phyloP scores from a whole-genome alignment of 2,113 vertebrate species.

The Elephas maximus region DNA sequence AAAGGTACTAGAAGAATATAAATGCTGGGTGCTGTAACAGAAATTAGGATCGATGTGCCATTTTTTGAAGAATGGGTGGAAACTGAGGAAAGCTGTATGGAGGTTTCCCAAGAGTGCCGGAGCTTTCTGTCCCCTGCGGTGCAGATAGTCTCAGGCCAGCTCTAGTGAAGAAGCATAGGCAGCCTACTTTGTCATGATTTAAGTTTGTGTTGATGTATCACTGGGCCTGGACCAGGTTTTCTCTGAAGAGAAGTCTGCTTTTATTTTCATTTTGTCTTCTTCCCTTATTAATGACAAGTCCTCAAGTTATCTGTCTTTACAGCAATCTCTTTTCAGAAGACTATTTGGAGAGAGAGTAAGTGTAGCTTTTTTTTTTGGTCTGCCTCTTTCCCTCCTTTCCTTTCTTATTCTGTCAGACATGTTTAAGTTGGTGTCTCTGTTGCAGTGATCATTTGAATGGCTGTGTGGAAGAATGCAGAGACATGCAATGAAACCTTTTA shows the following conservation, averaged over 20 bases:
- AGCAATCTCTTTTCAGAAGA: conserved; percentile 55
- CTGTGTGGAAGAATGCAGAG: background rate
- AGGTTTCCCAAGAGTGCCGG: background rate
- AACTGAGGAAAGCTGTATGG: background rate
- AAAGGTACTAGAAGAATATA: background rate
- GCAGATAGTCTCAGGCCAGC: background rate
- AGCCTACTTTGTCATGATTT: background rate
- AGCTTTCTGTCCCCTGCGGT: background rate
- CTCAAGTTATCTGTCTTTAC: conserved; percentile 31
- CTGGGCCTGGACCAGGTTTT: background rate
- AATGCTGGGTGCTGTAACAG: background rate
- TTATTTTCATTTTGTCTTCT: conserved; percentile 44
- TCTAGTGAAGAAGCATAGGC: background rate
- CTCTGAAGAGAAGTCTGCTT: background rate
- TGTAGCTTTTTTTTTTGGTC: background rate
- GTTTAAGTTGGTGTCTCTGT: background rate
- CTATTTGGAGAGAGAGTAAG: conserved; percentile 45
- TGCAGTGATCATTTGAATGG: background rate
- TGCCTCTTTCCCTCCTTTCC: background rate
- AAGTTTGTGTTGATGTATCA: background rate
- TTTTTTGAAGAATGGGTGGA: conserved; percentile 11
- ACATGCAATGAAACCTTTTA: background rate
- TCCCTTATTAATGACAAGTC: conserved; percentile 2
- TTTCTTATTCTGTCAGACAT: background rate
- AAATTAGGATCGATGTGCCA: background rate